Evolutionary conservation across 2,888 invertebrate genomes (phyloP).

Genomic region (Charanyca ferruginea): DNA sequence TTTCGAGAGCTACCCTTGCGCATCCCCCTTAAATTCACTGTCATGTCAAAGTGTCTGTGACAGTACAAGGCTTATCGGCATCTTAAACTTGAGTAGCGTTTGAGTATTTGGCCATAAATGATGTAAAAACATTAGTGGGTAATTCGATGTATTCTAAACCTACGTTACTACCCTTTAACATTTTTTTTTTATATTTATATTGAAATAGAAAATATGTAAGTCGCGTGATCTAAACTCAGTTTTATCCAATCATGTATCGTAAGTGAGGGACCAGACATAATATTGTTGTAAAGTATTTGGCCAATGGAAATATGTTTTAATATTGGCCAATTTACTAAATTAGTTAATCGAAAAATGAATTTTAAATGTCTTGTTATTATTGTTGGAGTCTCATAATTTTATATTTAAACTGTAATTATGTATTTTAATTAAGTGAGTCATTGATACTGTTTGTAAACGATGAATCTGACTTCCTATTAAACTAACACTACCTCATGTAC

Average conservation of each 20-base stretch:
- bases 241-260: constrained; percentile 11
- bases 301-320: constrained; percentile 51
- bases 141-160: too few relatives aligned
- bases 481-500: constrained; percentile 43
- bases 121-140: too few relatives aligned
- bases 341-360: not conserved
- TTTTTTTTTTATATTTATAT: too few relatives aligned
- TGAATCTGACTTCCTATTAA: constrained; percentile 33
- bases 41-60: too few relatives aligned
- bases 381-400: constrained; percentile 25
- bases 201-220: not conserved
- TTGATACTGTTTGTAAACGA: too few relatives aligned
- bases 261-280: not conserved
- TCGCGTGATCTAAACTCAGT: not conserved
- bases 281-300: constrained; percentile 7
- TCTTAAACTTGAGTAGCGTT: too few relatives aligned
- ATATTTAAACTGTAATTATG: constrained; percentile 16
- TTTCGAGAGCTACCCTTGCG: too few relatives aligned
- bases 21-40: too few relatives aligned
- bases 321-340: constrained; percentile 42
- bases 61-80: too few relatives aligned
- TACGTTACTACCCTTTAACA: too few relatives aligned
- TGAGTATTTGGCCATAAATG: too few relatives aligned
- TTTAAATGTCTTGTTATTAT: constrained; percentile 27
- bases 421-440: not conserved